These are phyloP conservation scores for Erebia ligea DNA, from an alignment of 2,888 invertebrate species.

Conservation along the genomic window DNA sequence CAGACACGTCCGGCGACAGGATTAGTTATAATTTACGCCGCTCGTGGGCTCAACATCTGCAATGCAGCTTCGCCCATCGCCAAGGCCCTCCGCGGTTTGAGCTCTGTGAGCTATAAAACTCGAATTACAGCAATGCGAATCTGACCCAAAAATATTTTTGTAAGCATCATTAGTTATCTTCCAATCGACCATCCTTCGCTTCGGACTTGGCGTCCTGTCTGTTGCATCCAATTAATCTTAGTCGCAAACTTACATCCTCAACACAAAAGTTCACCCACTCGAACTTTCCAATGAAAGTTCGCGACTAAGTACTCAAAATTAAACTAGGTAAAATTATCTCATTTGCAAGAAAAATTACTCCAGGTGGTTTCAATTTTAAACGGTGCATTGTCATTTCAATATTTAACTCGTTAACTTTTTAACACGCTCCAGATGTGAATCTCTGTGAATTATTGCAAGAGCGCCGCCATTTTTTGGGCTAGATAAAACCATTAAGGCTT, in stretches of 20 bases:
- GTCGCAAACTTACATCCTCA: conserved; percentile 18
- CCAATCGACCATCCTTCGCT: conserved; percentile 10
- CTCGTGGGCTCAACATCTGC: conserved; percentile 41
- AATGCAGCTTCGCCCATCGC: conserved; percentile 39
- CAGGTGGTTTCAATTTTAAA: conserved; percentile 38
- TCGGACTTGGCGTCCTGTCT: conserved; percentile 10
- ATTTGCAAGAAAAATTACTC: conserved; percentile 53
- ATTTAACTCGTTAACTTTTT: conserved; percentile 41
- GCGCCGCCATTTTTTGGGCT: conserved; percentile 49
- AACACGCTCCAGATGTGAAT: conserved; percentile 40
- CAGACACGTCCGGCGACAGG: conserved; percentile 35
- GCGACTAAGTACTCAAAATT: conserved; percentile 21
- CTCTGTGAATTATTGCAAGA: conserved; percentile 46
- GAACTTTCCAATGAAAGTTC: conserved; percentile 22
- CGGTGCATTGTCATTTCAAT: conserved; percentile 40
- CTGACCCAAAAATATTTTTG: conserved; percentile 22
- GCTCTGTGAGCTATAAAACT: conserved; percentile 30
- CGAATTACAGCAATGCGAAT: conserved; percentile 30
- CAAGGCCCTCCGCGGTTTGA: conserved; percentile 33
- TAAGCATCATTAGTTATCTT: conserved; percentile 13
- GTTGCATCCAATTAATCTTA: conserved; percentile 28
- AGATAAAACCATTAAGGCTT: conserved; percentile 52
- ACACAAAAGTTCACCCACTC: conserved; percentile 24
- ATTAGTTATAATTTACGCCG: conserved; percentile 39
- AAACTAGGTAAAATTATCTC: conserved; percentile 28